Evolutionary conservation across 2,888 invertebrate species (phyloP), one percentile per base, ranked within the genome.

Genomic region (Drosophila dives): DNA sequence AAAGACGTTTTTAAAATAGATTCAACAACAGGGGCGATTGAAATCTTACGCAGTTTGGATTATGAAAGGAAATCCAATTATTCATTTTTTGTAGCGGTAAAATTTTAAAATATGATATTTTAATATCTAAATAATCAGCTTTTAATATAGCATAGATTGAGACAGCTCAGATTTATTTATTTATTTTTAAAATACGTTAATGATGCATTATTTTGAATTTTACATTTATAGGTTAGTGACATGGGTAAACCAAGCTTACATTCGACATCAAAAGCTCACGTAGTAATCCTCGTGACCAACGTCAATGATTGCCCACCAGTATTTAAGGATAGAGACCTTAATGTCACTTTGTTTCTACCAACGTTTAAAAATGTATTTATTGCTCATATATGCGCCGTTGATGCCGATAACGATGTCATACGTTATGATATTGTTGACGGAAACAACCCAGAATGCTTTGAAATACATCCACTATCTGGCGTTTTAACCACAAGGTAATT

Each of bases 251-350:
- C 99, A 3, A 95, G 95, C 60, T 93, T 98, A 32, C 95, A 96
- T 29, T 96, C 98, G 0, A 96, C 96, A 83, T 95, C 95, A 64
- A 95, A 95, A 15, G 98, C 98, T 0, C 94, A 94, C 72, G 98
- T 99, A 17, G 94, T 94, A 75, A 96, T 99, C 33, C 93, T 94
- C 66, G 95, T 99, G 36, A 94, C 94, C 8, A 97, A 98, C 93
- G 96, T 97, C 8, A 98, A 99, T 93, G 98, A 98, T 92, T 97
- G 97, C 83, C 95, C 98, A n/a, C 98, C 98, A 4, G 93, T 94
- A 61, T 98, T 99, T 93, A 93, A 94, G 11, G 94, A 95, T 68
- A 91, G 94, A 17, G 93, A 95, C 61, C 97, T 97, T 92, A 96
- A 96, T 86, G 95, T 96, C 1, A 96, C 96, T 0, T 93, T 98